Conservation (phyloP, 2,888 invertebrate species). For the Andrena chrysosceles region DNA sequence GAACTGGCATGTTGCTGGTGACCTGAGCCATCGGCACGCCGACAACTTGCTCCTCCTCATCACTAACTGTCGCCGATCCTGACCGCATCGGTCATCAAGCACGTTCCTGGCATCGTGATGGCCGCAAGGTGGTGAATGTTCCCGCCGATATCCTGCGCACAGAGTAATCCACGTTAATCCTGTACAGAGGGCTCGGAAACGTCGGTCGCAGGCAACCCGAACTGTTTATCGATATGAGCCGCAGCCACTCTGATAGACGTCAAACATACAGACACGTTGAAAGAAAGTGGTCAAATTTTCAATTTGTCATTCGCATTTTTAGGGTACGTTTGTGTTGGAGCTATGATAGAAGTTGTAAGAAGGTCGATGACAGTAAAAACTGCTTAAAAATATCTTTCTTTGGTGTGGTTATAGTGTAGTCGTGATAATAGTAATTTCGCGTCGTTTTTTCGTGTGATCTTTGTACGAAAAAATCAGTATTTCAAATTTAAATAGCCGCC, state of each 20-base stretch:
- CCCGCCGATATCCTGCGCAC: slow-evolving; percentile 67
- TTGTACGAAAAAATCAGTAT: too few species aligned
- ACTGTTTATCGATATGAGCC: slow-evolving; percentile 12
- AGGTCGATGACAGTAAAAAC: too few species aligned
- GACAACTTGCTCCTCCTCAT: slow-evolving; percentile 80
- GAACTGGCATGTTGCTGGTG: slow-evolving; percentile 81
- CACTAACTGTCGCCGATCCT: slow-evolving; percentile 74
- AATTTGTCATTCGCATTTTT: too few species aligned
- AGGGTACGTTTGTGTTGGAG: too few species aligned
- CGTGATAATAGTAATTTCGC: too few species aligned
- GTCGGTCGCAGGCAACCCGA: slow-evolving; percentile 21
- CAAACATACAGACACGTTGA: background rate
- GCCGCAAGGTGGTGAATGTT: slow-evolving; percentile 67
- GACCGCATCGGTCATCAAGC: slow-evolving; percentile 72
- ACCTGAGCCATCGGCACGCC: slow-evolving; percentile 77
- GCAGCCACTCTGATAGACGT: slow-evolving; percentile 4
- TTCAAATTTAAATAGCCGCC: too few species aligned
- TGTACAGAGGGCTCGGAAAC: slow-evolving; percentile 48
- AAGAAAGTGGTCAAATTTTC: background rate
- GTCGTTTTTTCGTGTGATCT: too few species aligned
- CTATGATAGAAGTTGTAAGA: too few species aligned
- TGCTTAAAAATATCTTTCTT: too few species aligned
- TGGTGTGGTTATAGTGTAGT: too few species aligned
- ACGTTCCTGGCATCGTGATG: slow-evolving; percentile 72
- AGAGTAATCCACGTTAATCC: slow-evolving; percentile 68